phyloP scores from a whole-genome alignment of 2,797 vertebrate species.

The Dipus sagitta region DNA sequence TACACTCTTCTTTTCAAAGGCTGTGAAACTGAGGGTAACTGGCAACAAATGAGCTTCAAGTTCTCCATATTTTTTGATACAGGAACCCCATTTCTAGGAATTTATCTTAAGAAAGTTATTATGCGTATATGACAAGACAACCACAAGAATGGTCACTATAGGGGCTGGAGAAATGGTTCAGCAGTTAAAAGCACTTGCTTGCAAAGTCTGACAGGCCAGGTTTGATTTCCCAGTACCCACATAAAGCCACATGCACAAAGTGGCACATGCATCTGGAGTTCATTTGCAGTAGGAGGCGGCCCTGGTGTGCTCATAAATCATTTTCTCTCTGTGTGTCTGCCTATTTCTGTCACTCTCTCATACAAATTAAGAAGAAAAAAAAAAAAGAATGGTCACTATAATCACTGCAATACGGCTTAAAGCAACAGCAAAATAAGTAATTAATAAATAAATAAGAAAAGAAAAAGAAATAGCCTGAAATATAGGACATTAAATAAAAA shows the following conservation, averaged over 20 bases:
- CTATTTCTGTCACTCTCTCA: no score
- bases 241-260: no score
- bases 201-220: no score
- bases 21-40: background rate
- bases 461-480: slow-evolving; percentile 18
- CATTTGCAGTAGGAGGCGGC: no score
- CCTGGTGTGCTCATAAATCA: no score
- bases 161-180: no score
- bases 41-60: background rate
- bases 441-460: no score
- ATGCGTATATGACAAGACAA: background rate
- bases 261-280: no score
- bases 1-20: slow-evolving; percentile 12
- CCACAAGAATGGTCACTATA: background rate
- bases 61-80: background rate
- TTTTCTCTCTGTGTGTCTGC: no score
- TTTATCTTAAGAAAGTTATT: slow-evolving; percentile 24
- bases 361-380: no score
- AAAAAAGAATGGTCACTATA: background rate
- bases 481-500: slow-evolving; percentile 41
- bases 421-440: background rate
- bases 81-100: slow-evolving; percentile 16
- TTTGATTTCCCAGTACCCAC: no score
- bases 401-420: background rate
- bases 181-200: no score